Evolutionary conservation across 1,140 invertebrate genomes (phyloP), one percentile per base, ranked within the genome.

Genomic region (Apis laboriosa): DNA sequence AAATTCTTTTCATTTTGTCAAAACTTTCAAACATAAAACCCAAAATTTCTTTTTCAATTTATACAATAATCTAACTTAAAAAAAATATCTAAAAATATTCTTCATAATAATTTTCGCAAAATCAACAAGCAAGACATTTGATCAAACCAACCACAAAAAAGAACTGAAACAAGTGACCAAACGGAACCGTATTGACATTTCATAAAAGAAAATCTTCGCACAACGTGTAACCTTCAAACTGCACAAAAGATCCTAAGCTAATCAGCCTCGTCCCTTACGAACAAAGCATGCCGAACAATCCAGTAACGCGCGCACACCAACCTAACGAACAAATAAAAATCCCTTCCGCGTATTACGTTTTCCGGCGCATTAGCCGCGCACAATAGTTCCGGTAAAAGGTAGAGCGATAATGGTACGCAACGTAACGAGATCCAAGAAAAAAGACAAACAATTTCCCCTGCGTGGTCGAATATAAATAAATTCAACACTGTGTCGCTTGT

Each of bases 281-380:
- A 51, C 53, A 9, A 61, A 80, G 17, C 21, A 19, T 2, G 5
- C 17, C 60, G 21, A 51, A 80, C 56, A 80, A 80, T 73, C 78
- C 11, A n/a, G 61, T 21, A 28, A 63, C 60, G 51, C 51, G 28
- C n/a, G 28, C n/a, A 17, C 19, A 9, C 21, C 5, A 34, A 13
- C 28, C 70, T 74, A 74, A 80, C 70, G 78, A 80, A 80, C 78
- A 80, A 80, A 80, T 66, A 74, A 80, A 64, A 80, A 80, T 80
- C 78, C 60, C 60, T 80, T 80, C 78, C 78, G 78, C 78, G 60
- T 63, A 43, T 74, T 80, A 74, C 78, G 71, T 80, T 80, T 80
- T 80, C 78, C 78, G 71, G 71, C 21, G 78, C 78, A 28, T 80
- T 80, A 66, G 78, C 17, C 49, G 24, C 58, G 78, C 34, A 80